Evolutionary conservation across 2,888 invertebrate genomes (phyloP), one percentile per base, ranked within the genome.

Genomic region (Iphiclides podalirius): DNA sequence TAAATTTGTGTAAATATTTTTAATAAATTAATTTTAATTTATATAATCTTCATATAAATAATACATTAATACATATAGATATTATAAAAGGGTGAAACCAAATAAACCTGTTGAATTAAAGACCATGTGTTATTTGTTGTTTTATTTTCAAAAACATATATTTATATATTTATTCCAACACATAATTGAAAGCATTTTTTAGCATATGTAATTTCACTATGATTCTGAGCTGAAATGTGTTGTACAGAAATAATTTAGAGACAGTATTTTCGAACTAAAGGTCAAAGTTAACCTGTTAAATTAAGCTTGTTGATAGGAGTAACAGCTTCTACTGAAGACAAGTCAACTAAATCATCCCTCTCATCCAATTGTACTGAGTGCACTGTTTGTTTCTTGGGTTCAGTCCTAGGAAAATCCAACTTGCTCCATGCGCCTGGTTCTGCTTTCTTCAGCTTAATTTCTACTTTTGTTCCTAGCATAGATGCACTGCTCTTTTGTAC

Each of bases 381-480:
- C 2, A 57, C 47, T 1, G 58, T 58, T 26, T 67, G 74, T 51
- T 66, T 64, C 52, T 70, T 73, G 1, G 68, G 64, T 40, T 65
- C 68, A 31, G 66, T 53, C 51, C 88, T 79, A 0, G 93, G 92
- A 58, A 93, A 91, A 66, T 94, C 93, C 16, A 98, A 78, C 60
- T 92, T 92, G 7, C 91, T 73, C 98, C 98, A 98, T 11, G 92
- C 91, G 1, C 95, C 94, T 0, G 94, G 91, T 66, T 96, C 96
- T 0, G 92, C 93, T 81, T 99, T 99, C 60, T 92, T 94, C 68
- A 99, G 78, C 69, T 94, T 96, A 15, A 99, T 94, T 85, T 99
- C 98, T 20, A 98, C 92, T 91, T 99, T 99, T 9, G 96, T 94
- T 9, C 94, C 94, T 63, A 93, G 89, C 94, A 98, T 95, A 33